Base-by-base conservation (phyloP, 1,140 invertebrate genomes). In the Mylabris phalerata region DNA sequence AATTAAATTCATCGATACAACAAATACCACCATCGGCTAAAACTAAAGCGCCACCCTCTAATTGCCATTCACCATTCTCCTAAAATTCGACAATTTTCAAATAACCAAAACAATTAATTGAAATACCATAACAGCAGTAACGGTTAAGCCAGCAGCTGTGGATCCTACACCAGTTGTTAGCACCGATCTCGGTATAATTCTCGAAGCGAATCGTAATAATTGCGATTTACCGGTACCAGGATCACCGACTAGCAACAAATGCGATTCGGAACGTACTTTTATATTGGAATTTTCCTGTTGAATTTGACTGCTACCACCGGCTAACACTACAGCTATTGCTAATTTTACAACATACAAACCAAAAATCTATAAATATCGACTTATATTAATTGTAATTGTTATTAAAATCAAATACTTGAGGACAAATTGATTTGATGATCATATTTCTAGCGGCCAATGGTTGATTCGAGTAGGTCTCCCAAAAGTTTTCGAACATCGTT, bases 21-120 rank as follows among this genome's bases (percentile, higher is more conserved):
- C 92, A 99, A 27, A 99, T 91, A 10, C 98, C 97, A 75, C 98
- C 98, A 75, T 99, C 97, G 0, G 97, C 97, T 49, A 92, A 72
- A 3, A 92, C 90, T 40, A 93, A 71, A 4, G 90, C 89, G 25
- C 90, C 90, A 39, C 90, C 92, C 76, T 95, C 92, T 58, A 95
- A 74, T 62, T 91, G 88, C 90, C 90, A 93, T 70, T 90, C 88
- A 40, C 88, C 88, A 57, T 85, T 81, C 79, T 90, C 84, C 19
- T 19, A 19, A 19, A 19, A 19, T 1, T 19, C 19, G 19, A 19
- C 19, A 19, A 19, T 19, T 19, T 19, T 19, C 1, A 19, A 19
- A 1, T 19, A 19, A 19, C 19, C 19, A 19, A 19, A 19, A 19
- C 19, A 19, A 19, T 19, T 19, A 19, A 19, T 19, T 19, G 19